Evolutionary conservation across 1,140 invertebrate genomes (phyloP).

Genomic region (Chironomus striatipennis): DNA sequence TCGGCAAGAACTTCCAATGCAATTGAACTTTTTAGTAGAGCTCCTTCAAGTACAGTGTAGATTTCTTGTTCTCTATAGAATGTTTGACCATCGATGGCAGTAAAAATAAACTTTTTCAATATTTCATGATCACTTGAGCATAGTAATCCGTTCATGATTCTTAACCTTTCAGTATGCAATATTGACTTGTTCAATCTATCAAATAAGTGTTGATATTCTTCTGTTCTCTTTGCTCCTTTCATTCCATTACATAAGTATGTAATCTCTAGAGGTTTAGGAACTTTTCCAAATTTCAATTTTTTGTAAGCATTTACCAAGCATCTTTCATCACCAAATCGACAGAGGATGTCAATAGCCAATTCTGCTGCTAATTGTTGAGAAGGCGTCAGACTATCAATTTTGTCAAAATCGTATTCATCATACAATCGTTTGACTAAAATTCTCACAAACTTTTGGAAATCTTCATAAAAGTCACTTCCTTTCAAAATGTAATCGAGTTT

Average conservation of each 20-base stretch:
- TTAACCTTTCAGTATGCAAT: background rate
- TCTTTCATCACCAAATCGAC: conserved; percentile 19
- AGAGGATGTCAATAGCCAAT: background rate
- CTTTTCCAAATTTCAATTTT: background rate
- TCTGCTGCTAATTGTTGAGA: background rate
- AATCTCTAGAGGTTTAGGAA: background rate
- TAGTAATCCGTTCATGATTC: background rate
- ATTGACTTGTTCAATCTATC: background rate
- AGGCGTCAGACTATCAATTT: background rate
- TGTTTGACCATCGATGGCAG: background rate
- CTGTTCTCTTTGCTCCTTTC: background rate
- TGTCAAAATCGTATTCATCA: background rate
- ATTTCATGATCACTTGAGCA: background rate
- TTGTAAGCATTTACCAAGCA: background rate
- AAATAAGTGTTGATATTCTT: background rate
- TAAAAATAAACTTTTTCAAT: background rate
- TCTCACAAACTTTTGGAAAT: background rate
- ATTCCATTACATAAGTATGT: background rate
- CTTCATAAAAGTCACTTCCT: background rate
- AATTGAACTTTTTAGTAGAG: background rate
- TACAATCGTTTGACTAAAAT: background rate
- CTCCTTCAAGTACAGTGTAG: background rate
- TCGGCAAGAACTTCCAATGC: background rate
- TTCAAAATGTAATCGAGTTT: background rate
- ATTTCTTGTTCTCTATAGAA: background rate